Percentiles rank a stretch among this genome's conserved stretches.
These are phyloP conservation scores for Chalcis sispes DNA, from an alignment of 2,888 invertebrate genomes.

Conservation along the genomic window DNA sequence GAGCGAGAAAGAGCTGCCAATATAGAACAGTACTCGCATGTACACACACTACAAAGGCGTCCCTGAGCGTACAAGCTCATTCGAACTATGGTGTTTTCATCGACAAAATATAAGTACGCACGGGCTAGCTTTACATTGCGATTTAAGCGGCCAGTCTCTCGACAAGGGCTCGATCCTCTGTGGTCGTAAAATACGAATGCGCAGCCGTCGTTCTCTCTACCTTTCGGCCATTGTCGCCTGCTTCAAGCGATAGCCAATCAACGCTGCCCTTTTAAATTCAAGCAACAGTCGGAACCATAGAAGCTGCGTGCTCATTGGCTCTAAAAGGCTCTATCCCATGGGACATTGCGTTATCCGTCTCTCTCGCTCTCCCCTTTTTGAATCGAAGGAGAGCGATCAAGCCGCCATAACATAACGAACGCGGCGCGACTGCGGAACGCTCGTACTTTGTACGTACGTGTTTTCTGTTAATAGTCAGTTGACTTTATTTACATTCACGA, in stretches of 20 bases:
- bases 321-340: not conserved
- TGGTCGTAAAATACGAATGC: not conserved
- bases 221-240: not conserved
- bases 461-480: too few species aligned
- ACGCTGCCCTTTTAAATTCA: too few species aligned
- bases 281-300: slow-evolving; percentile 13
- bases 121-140: too few species aligned
- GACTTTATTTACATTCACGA: too few species aligned
- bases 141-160: too few species aligned
- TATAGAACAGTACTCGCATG: not conserved
- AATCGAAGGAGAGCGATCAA: slow-evolving; percentile 21
- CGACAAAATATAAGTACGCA: too few species aligned
- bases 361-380: slow-evolving; percentile 29
- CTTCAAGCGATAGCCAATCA: too few species aligned
- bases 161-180: not conserved
- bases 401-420: slow-evolving; percentile 55
- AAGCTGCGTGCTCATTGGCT: slow-evolving; percentile 35
- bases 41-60: not conserved
- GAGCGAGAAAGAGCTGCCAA: not conserved
- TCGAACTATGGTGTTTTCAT: too few species aligned
- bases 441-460: too few species aligned
- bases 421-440: slow-evolving; percentile 37
- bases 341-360: not conserved
- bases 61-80: not conserved
- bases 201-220: not conserved